These are phyloP conservation scores for Uria lomvia DNA, from an alignment of 2,113 vertebrate genomes.

Conservation along the genomic window DNA sequence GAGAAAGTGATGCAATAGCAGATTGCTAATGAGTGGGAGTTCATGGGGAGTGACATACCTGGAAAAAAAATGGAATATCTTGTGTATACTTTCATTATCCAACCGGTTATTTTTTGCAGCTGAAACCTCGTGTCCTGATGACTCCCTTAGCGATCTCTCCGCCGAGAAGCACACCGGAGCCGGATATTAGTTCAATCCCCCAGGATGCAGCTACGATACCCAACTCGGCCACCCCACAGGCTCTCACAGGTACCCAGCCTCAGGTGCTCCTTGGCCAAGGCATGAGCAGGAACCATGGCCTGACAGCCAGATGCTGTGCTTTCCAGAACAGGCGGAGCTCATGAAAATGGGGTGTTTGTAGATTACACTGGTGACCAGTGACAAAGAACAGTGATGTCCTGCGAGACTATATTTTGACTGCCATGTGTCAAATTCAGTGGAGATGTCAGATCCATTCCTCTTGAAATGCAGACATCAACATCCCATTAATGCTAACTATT, in stretches of 20 bases:
- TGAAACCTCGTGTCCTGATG: conserved; percentile 90
- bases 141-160: conserved; percentile 87
- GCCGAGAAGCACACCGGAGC: conserved; percentile 88
- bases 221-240: conserved; percentile 82
- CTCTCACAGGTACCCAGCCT: conserved; percentile 83
- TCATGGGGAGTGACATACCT: background rate
- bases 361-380: background rate
- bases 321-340: background rate
- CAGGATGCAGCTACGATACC: conserved; percentile 92
- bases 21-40: conserved; percentile 21
- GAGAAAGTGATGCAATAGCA: background rate
- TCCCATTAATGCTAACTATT: background rate
- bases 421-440: background rate
- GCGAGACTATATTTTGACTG: background rate
- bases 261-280: background rate
- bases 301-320: background rate
- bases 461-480: background rate
- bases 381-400: background rate
- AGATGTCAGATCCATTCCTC: background rate
- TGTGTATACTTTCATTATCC: conserved; percentile 2
- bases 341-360: background rate
- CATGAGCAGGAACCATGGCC: background rate
- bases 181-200: conserved; percentile 90
- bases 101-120: conserved; percentile 74
- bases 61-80: background rate